A percentile compares a stretch with the other conserved stretches of the same genome.
Evolutionary conservation across 1,140 invertebrate species (phyloP).

Genomic region (Zophobas atratus): DNA sequence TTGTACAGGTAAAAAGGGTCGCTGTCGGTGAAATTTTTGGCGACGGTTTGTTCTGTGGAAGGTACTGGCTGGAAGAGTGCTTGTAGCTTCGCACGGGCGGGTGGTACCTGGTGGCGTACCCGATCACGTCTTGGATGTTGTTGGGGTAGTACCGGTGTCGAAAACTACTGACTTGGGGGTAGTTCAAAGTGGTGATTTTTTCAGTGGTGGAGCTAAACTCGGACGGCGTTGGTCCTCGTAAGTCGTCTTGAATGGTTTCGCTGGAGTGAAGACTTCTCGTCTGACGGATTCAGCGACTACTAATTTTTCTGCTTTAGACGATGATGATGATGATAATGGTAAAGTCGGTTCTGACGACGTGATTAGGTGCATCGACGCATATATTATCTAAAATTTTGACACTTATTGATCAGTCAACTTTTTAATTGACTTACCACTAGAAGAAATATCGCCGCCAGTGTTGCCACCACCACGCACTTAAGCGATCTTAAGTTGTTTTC

Average conservation of each 20-base stretch:
- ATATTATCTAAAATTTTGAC: constrained; percentile 7
- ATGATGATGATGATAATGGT: neutral
- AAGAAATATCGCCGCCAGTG: constrained; percentile 10
- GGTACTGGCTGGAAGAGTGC: neutral
- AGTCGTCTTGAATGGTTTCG: constrained; percentile 45
- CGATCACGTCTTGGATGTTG: constrained; percentile 72
- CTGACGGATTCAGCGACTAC: constrained; percentile 14
- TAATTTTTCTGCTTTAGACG: constrained; percentile 44
- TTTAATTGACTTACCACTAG: constrained; percentile 39
- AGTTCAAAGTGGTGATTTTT: constrained; percentile 60
- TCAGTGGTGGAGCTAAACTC: constrained; percentile 51
- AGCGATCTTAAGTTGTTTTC: constrained; percentile 14
- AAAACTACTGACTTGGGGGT: constrained; percentile 69
- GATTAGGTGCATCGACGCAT: neutral
- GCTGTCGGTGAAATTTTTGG: constrained; percentile 41
- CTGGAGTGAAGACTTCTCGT: constrained; percentile 5
- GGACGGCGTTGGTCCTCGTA: constrained; percentile 46
- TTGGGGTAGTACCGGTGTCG: constrained; percentile 67
- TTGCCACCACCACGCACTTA: constrained; percentile 17
- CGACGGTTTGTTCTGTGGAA: neutral
- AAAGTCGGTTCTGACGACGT: neutral
- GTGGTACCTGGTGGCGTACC: constrained; percentile 63
- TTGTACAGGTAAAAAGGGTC: constrained; percentile 72
- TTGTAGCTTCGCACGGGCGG: constrained; percentile 40
- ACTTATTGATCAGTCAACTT: neutral